phyloP scores from a whole-genome alignment of 2,797 vertebrate genomes.

The Epinephelus malabaricus region DNA sequence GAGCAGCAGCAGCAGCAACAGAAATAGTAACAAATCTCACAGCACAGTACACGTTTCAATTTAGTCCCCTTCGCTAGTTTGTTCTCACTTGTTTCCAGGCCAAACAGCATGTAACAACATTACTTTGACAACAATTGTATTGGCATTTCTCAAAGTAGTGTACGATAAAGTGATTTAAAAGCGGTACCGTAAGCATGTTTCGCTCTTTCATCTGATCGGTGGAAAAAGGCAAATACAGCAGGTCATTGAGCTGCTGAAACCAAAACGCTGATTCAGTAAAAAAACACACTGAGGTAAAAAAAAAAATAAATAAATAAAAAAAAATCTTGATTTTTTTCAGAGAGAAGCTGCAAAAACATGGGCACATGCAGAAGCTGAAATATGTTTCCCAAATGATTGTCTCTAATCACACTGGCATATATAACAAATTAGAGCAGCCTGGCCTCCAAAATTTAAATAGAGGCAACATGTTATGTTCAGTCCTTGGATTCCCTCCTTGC shows the following conservation, averaged over 20 bases:
- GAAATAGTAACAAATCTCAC: conserved; percentile 8
- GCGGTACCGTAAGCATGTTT: conserved; percentile 85
- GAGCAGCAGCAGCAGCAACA: conserved; percentile 25
- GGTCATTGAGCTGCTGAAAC: conserved; percentile 76
- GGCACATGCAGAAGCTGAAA: conserved; percentile 12
- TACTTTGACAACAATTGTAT: conserved; percentile 85
- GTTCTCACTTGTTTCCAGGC: conserved; percentile 53
- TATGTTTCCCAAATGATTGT: conserved; percentile 16
- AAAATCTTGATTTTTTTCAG: conserved; percentile 38
- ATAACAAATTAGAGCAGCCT: conserved; percentile 12
- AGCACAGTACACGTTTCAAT: conserved; percentile 9
- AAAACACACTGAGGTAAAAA: conserved; percentile 52
- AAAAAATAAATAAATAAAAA: not conserved
- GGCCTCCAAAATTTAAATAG: not conserved
- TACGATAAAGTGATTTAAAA: conserved; percentile 87
- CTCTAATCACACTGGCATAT: conserved; percentile 20
- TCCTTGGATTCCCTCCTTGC: conserved; percentile 9
- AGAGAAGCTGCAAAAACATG: conserved; percentile 32
- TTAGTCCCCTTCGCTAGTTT: not conserved
- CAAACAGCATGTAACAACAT: conserved; percentile 78
- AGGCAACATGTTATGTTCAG: conserved; percentile 13
- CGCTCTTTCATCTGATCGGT: conserved; percentile 70
- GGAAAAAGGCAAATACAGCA: conserved; percentile 78
- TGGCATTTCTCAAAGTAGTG: conserved; percentile 78
- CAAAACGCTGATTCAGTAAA: conserved; percentile 78